A percentile compares a stretch with the other conserved stretches of the same genome.
These are phyloP conservation scores for Hippocampus kuda DNA, from an alignment of 2,797 vertebrate genomes.

Conservation along the genomic window DNA sequence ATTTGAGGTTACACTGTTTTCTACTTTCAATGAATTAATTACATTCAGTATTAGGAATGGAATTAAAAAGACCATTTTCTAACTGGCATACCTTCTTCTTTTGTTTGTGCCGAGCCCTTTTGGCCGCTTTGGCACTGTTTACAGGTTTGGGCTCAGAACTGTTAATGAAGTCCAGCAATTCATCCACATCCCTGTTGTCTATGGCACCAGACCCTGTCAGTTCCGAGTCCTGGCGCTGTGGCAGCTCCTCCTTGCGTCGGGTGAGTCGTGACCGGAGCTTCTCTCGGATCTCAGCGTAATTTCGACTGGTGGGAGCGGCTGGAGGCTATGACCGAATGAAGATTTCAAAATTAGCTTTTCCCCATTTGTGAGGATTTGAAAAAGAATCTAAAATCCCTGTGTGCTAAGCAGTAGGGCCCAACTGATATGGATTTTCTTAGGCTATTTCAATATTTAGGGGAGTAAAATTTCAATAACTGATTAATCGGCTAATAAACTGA, in stretches of 20 bases:
- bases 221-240: constrained; percentile 83
- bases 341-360: background rate
- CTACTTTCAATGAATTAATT: background rate
- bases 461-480: too few relatives aligned
- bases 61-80: background rate
- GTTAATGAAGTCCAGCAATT: constrained; percentile 96
- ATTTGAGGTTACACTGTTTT: background rate
- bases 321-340: constrained; percentile 72
- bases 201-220: constrained; percentile 65
- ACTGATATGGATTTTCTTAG: too few relatives aligned
- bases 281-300: constrained; percentile 97
- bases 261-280: constrained; percentile 92
- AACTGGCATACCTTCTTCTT: constrained; percentile 81
- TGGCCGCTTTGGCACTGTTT: constrained; percentile 96
- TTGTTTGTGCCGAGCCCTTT: constrained; percentile 94
- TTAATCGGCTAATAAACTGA: too few relatives aligned
- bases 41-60: background rate
- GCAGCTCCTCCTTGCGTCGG: constrained; percentile 91
- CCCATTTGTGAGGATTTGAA: background rate
- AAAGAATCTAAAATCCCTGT: background rate
- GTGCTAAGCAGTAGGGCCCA: too few relatives aligned
- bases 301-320: constrained; percentile 93
- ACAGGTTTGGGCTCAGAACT: constrained; percentile 89
- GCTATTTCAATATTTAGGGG: too few relatives aligned
- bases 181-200: constrained; percentile 91